phyloP scores from a whole-genome alignment of 1,140 invertebrate genomes.

The Pogonomyrmex californicus region DNA sequence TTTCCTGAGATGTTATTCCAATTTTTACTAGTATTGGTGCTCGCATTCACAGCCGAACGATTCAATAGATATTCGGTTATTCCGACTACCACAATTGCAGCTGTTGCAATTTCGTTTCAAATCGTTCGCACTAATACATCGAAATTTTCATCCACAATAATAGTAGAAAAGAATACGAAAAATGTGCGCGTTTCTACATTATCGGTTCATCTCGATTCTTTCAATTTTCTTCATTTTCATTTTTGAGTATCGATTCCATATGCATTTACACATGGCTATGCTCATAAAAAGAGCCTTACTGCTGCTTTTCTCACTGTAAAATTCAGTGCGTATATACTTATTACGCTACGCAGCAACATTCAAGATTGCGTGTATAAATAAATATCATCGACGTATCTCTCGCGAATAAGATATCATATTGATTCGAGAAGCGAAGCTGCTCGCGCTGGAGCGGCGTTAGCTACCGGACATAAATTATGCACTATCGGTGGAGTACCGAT shows the following conservation, averaged over 20 bases:
- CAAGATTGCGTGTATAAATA: slow-evolving; percentile 17
- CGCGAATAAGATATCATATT: slow-evolving; percentile 38
- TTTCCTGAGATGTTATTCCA: slow-evolving; percentile 7
- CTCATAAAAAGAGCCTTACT: slow-evolving; percentile 62
- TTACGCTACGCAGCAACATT: neutral
- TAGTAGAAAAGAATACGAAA: slow-evolving; percentile 13
- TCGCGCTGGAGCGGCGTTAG: neutral
- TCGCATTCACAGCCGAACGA: slow-evolving; percentile 16
- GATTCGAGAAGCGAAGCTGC: slow-evolving; percentile 11
- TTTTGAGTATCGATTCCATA: slow-evolving; percentile 24
- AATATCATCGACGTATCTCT: slow-evolving; percentile 18
- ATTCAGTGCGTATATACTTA: slow-evolving; percentile 33
- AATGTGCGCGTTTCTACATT: neutral
- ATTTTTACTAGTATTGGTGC: slow-evolving; percentile 13
- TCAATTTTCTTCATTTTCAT: slow-evolving; percentile 64
- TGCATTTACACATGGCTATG: slow-evolving; percentile 44
- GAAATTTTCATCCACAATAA: slow-evolving; percentile 28
- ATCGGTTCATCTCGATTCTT: slow-evolving; percentile 56
- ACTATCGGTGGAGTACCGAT: slow-evolving; percentile 52
- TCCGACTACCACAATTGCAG: neutral
- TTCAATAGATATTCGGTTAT: slow-evolving; percentile 42
- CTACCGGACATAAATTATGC: slow-evolving; percentile 47
- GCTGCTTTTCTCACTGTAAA: slow-evolving; percentile 43
- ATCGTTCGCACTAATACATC: slow-evolving; percentile 25
- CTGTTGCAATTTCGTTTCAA: slow-evolving; percentile 30